Conservation (phyloP, 2,888 invertebrate species). For the Sesamia inferens region DNA sequence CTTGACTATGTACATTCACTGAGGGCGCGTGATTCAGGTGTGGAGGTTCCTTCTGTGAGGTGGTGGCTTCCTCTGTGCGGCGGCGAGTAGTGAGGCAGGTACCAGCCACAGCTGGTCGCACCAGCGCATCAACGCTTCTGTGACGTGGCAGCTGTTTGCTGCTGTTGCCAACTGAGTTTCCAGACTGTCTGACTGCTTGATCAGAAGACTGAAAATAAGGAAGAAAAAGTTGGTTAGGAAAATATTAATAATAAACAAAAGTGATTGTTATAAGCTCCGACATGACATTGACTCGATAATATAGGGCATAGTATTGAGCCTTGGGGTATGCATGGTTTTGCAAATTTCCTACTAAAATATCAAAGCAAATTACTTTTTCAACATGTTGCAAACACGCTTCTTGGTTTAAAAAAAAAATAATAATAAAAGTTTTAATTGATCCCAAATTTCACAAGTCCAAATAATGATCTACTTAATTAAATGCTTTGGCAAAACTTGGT, state of each 20-base stretch:
- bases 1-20: conserved; percentile 25
- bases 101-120: conserved; percentile 95
- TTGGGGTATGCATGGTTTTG: background rate
- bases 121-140: conserved; percentile 95
- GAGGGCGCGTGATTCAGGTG: conserved; percentile 72
- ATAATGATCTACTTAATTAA: conserved; percentile 4
- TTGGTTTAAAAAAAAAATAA: background rate
- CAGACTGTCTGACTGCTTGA: conserved; percentile 91
- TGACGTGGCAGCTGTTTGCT: conserved; percentile 96
- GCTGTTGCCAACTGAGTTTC: conserved; percentile 95
- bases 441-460: background rate
- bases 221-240: background rate
- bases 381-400: background rate
- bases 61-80: conserved; percentile 87
- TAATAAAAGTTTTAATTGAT: background rate
- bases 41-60: conserved; percentile 79
- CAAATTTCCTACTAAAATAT: background rate
- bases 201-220: conserved; percentile 87
- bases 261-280: background rate
- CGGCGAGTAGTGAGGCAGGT: conserved; percentile 91
- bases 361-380: background rate
- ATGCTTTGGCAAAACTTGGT: background rate
- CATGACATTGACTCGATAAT: background rate
- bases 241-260: background rate
- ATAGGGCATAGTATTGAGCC: conserved; percentile 3